Base-by-base conservation (phyloP, 2,797 vertebrate species). In the Arrhamphus sclerolepis region DNA sequence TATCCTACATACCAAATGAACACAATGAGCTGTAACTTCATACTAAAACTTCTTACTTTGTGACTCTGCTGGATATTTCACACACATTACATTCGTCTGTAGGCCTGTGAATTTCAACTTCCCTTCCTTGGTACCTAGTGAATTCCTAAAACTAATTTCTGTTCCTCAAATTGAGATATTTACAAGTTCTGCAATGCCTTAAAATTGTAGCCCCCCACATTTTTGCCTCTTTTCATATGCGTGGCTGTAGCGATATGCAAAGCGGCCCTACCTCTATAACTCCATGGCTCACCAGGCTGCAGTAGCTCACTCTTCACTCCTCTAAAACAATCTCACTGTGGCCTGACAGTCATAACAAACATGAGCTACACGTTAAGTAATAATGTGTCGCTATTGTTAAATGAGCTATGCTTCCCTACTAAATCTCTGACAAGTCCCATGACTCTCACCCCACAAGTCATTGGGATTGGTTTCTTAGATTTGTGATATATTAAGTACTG, bases 1-100 rank as follows among this genome's bases (percentile, higher is more conserved):
- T 20, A 21, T 54, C n/a, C 24, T 20, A 46, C 17, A 21, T 21
- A 22, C 19, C 21, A 62, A 61, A 61, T 51, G 52, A 54, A 70
- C 11, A 28, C 22, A 51, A 66, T 55, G 51, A 14, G 18, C 47
- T 44, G 2, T n/a, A 3, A 22, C 16, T 47, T 26, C 16, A 44
- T 21, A 46, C 18, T 38, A 58, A 20, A 48, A 10, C 3, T 2
- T 43, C n/a, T 14, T 5, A 47, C 46, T 34, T 59, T 22, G 19
- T 59, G 20, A 26, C 5, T 46, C 26, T 77, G 42, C 13, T 39
- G 19, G 41, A 67, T 29, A 46, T 13, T 14, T 16, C 19, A 40
- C 70, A 65, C 50, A 18, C 1, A 65, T 55, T 34, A 17, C 26
- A 26, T 22, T 4, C 41, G 21, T 2, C 41, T 66, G 44, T 29